Evolutionary conservation across 53 echinoderm and acorn worm species (phyloP).

Genomic region (Arbacia lixula): DNA sequence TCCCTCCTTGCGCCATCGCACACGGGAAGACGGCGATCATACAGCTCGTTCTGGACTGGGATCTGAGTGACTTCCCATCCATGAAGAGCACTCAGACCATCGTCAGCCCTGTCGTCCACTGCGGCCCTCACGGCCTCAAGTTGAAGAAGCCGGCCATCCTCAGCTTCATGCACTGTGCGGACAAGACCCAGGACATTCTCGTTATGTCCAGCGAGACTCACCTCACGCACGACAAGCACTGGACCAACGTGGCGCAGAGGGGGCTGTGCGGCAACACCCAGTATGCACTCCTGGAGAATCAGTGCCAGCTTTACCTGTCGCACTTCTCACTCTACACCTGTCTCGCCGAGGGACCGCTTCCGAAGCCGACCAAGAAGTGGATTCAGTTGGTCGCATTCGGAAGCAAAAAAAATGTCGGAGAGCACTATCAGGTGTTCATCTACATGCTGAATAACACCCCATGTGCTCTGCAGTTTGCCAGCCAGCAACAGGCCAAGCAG

Average conservation of each 20-base stretch:
- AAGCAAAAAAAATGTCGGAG: slow-evolving; percentile 54
- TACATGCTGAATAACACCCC: slow-evolving; percentile 95
- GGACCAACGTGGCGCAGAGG: slow-evolving; percentile 48
- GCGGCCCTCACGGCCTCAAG: slow-evolving; percentile 86
- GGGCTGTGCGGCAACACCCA: slow-evolving; percentile 43
- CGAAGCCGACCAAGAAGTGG: slow-evolving; percentile 72
- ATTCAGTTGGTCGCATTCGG: slow-evolving; percentile 88
- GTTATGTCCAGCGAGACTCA: slow-evolving; percentile 88
- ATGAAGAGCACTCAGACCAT: slow-evolving; percentile 71
- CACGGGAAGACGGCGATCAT: slow-evolving; percentile 65
- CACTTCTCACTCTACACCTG: slow-evolving; percentile 95
- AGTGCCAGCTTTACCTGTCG: slow-evolving; percentile 79
- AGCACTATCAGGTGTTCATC: slow-evolving; percentile 77
- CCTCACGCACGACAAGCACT: slow-evolving; percentile 74
- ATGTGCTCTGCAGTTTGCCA: slow-evolving; percentile 92
- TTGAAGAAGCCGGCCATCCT: slow-evolving; percentile 75
- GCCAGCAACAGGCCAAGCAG: slow-evolving; percentile 76
- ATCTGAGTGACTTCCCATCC: slow-evolving; percentile 79
- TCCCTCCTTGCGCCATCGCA: slow-evolving; percentile 85
- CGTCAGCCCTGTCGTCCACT: slow-evolving; percentile 90
- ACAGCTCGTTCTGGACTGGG: slow-evolving; percentile 90
- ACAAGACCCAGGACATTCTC: slow-evolving; percentile 58
- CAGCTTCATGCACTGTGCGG: slow-evolving; percentile 87
- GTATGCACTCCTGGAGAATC: slow-evolving; percentile 60
- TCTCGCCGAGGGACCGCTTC: slow-evolving; percentile 58